Percentiles rank a stretch among this genome's conserved stretches.
These are phyloP conservation scores for Osmoderma eremita DNA, from an alignment of 2,888 invertebrate genomes.

Conservation along the genomic window DNA sequence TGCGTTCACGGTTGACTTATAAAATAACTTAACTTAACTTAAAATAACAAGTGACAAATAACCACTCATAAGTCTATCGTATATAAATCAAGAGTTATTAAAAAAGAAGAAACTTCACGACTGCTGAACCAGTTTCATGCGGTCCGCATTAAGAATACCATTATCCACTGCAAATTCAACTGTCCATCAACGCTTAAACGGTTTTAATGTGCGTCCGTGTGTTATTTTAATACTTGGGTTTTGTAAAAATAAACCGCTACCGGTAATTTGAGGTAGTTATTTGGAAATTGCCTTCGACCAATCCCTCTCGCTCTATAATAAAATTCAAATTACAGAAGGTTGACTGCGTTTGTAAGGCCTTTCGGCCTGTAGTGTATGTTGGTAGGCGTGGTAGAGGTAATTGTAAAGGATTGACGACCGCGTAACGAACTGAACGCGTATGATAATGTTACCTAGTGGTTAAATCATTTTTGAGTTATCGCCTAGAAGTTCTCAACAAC, in stretches of 20 bases:
- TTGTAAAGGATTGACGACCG: slow-evolving; percentile 12
- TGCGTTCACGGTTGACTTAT: too few relatives aligned
- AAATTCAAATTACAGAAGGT: slow-evolving; percentile 30
- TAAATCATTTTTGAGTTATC: slow-evolving; percentile 21
- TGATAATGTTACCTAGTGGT: slow-evolving; percentile 13
- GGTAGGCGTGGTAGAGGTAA: background rate
- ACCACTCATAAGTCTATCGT: too few relatives aligned
- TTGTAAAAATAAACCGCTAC: slow-evolving; percentile 25
- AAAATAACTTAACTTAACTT: too few relatives aligned
- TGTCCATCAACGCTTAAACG: slow-evolving; percentile 7
- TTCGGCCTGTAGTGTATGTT: background rate
- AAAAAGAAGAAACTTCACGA: background rate
- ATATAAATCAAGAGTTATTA: too few relatives aligned
- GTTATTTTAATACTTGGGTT: background rate
- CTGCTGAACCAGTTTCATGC: background rate
- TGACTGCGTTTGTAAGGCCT: background rate
- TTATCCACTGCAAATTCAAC: slow-evolving; percentile 4
- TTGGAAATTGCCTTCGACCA: slow-evolving; percentile 16
- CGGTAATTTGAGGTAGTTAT: slow-evolving; percentile 34
- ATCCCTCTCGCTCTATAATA: background rate
- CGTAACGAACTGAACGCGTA: background rate
- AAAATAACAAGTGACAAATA: too few relatives aligned
- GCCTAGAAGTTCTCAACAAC: background rate
- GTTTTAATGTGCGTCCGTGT: background rate
- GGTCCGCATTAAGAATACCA: background rate